These are phyloP conservation scores for Brachionus rubens DNA, from an alignment of 1,140 invertebrate genomes.

Conservation along the genomic window DNA sequence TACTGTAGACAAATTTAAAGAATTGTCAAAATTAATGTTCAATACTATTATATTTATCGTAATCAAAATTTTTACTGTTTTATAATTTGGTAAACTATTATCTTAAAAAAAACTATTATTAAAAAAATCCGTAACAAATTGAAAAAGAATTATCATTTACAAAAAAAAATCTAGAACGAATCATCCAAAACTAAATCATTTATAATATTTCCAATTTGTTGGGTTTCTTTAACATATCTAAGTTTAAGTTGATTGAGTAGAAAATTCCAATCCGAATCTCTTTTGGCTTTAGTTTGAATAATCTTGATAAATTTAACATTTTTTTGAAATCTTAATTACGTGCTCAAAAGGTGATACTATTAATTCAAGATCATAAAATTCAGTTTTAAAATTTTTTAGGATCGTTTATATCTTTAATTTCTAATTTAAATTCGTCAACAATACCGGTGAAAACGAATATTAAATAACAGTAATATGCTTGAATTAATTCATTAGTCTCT, in stretches of 20 bases:
- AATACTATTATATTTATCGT: too few species aligned
- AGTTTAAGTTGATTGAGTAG: slow-evolving; percentile 9
- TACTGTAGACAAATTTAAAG: too few species aligned
- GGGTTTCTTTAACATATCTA: neutral
- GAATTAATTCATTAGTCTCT: neutral
- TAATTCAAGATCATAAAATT: neutral
- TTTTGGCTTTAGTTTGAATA: neutral
- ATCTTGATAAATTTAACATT: neutral
- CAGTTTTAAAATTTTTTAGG: neutral
- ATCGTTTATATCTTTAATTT: slow-evolving; percentile 17
- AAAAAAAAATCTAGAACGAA: neutral
- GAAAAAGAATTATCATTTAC: too few species aligned
- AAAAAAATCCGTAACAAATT: too few species aligned
- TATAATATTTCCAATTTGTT: neutral
- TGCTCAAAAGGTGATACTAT: neutral
- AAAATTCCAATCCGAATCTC: slow-evolving; percentile 14
- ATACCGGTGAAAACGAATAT: slow-evolving; percentile 16
- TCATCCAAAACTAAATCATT: neutral
- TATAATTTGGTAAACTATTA: too few species aligned
- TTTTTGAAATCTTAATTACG: neutral
- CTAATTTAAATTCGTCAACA: neutral
- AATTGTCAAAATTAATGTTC: too few species aligned
- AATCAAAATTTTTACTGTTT: too few species aligned
- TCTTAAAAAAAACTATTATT: too few species aligned
- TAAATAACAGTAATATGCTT: slow-evolving; percentile 18